Base-by-base conservation (phyloP, 2,888 invertebrate genomes). In the Pyrrhia umbra region DNA sequence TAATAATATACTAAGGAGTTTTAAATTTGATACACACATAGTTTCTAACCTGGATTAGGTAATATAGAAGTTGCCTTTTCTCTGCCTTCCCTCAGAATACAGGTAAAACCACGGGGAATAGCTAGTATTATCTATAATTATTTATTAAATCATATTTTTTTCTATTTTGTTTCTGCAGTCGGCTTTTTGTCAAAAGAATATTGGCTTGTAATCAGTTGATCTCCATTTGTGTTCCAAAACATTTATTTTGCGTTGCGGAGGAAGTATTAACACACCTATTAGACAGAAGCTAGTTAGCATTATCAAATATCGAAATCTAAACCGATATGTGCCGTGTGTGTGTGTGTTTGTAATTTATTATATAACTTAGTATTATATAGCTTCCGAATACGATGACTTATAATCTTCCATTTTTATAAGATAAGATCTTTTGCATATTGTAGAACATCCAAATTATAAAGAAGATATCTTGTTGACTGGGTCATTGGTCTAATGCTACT, bases 81-180 rank as follows among this genome's bases (percentile, higher is more conserved):
- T n/a, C n/a, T n/a, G n/a, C n/a, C n/a, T n/a, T n/a, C n/a, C n/a
- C n/a, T n/a, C n/a, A n/a, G n/a, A n/a, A n/a, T n/a, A n/a, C n/a
- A n/a, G n/a, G n/a, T n/a, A n/a, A n/a, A n/a, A n/a, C n/a, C n/a
- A n/a, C n/a, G n/a, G n/a, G n/a, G n/a, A n/a, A n/a, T n/a, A n/a
- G n/a, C n/a, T n/a, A n/a, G n/a, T n/a, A n/a, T n/a, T n/a, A n/a
- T n/a, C n/a, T n/a, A n/a, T n/a, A n/a, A n/a, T n/a, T n/a, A n/a
- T n/a, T n/a, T n/a, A n/a, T n/a, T n/a, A n/a, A n/a, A n/a, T n/a
- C n/a, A n/a, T n/a, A n/a, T n/a, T n/a, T n/a, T n/a, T n/a, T n/a
- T n/a, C n/a, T n/a, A n/a, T n/a, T n/a, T n/a, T n/a, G 25, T 37
- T 23, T 46, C 42, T 39, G 15, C 25, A 23, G 47, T 70, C 71